Conservation (phyloP, 1,140 invertebrate species). For the Saccostrea glomerata region DNA sequence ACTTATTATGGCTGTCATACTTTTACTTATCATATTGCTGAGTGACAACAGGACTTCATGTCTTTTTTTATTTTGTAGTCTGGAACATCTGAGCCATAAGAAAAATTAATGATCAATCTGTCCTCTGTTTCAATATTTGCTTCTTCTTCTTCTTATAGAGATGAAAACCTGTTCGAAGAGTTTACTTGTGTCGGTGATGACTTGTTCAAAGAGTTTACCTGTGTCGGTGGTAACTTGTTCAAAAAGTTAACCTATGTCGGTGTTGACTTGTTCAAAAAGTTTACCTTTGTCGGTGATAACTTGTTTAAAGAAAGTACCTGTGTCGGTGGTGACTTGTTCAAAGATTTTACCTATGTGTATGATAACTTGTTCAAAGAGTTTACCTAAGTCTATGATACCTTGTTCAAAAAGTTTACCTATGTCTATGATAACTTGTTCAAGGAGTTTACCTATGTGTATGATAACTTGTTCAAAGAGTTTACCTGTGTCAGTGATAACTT, state of each 20-base stretch:
- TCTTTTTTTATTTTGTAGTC: too few species aligned
- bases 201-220: slow-evolving; percentile 30
- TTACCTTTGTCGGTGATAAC: slow-evolving; percentile 14
- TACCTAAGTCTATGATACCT: neutral
- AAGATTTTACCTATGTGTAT: slow-evolving; percentile 23
- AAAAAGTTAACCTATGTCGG: slow-evolving; percentile 27
- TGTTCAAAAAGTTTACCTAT: slow-evolving; percentile 33
- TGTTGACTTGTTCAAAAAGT: neutral
- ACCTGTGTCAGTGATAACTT: neutral
- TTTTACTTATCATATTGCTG: too few species aligned
- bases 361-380: neutral
- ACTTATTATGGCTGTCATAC: too few species aligned
- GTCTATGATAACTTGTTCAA: neutral
- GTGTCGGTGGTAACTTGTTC: neutral
- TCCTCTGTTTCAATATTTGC: too few species aligned
- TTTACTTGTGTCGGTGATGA: neutral
- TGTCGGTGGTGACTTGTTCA: neutral
- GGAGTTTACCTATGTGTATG: too few species aligned
- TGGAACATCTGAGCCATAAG: too few species aligned
- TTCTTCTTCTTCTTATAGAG: too few species aligned
- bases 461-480: too few species aligned
- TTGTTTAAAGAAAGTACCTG: slow-evolving; percentile 23
- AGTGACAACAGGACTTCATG: too few species aligned
- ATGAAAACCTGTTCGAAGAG: too few species aligned
- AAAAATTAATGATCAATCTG: too few species aligned